phyloP scores from a whole-genome alignment of 2,113 vertebrate genomes.

The Oophaga pumilio region DNA sequence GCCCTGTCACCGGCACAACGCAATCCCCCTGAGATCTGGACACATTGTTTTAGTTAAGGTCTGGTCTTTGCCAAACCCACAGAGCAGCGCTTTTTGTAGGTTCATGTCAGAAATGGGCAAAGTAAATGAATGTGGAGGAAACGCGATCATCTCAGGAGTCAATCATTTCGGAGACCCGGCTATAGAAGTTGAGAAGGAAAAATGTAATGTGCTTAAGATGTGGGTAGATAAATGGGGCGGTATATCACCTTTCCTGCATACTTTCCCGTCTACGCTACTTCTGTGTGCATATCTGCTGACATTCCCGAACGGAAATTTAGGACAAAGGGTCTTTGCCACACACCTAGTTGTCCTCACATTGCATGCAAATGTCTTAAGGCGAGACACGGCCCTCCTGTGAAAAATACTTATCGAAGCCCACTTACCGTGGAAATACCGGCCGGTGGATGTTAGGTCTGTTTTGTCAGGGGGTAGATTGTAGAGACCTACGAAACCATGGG shows the following conservation, averaged over 20 bases:
- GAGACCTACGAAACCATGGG: neutral
- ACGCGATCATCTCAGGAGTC: slow-evolving; percentile 42
- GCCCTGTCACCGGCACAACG: slow-evolving; percentile 29
- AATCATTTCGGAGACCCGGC: slow-evolving; percentile 23
- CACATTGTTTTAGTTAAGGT: slow-evolving; percentile 51
- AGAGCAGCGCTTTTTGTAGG: neutral
- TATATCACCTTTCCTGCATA: slow-evolving; percentile 21
- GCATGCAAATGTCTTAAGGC: neutral
- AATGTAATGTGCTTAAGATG: slow-evolving; percentile 20
- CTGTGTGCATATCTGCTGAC: neutral
- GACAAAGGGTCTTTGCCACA: neutral
- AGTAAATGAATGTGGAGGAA: slow-evolving; percentile 24
- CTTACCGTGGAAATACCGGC: neutral
- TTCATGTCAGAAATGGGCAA: slow-evolving; percentile 10
- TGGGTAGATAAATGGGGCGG: neutral
- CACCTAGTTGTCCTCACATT: slow-evolving; percentile 10
- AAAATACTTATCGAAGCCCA: neutral
- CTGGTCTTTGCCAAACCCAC: slow-evolving; percentile 49
- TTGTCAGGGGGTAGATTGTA: neutral
- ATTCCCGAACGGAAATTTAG: neutral
- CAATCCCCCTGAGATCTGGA: slow-evolving; percentile 23
- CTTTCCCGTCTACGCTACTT: neutral
- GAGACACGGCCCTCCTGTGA: neutral
- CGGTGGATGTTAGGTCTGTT: neutral
- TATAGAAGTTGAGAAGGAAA: neutral